These are phyloP conservation scores for Gadopsis bispinosus DNA, from an alignment of 2,797 vertebrate species.

Conservation along the genomic window DNA sequence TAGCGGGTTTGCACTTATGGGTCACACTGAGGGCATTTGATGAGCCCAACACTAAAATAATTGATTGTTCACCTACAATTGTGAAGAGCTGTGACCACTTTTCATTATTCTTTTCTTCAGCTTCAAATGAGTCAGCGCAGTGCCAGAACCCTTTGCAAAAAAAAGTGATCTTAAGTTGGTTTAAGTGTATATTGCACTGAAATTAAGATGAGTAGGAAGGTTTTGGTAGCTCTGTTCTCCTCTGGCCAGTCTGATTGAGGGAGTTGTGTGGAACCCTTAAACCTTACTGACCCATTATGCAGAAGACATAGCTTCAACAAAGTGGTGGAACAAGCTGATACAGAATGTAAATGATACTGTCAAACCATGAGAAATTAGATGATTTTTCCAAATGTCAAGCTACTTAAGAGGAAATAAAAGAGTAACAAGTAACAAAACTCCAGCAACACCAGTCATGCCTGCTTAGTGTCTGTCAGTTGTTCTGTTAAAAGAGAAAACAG, in stretches of 20 bases:
- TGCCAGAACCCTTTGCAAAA: slow-evolving; percentile 14
- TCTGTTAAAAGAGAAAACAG: slow-evolving; percentile 48
- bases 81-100: neutral
- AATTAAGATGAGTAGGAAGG: neutral
- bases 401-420: neutral
- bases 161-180: neutral
- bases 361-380: neutral
- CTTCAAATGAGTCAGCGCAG: neutral
- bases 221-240: neutral
- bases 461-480: slow-evolving; percentile 54
- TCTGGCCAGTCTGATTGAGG: neutral
- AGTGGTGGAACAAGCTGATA: slow-evolving; percentile 12
- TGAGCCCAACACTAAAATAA: slow-evolving; percentile 26
- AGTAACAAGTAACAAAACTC: neutral
- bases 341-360: neutral
- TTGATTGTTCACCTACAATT: slow-evolving; percentile 1
- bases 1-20: slow-evolving; percentile 60
- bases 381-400: slow-evolving; percentile 1
- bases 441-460: slow-evolving; percentile 34
- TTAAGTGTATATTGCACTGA: neutral
- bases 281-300: neutral
- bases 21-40: slow-evolving; percentile 68
- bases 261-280: neutral
- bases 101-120: neutral
- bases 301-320: slow-evolving; percentile 22